These are phyloP conservation scores for Euzophera pinguis DNA, from an alignment of 2,888 invertebrate species.

Conservation along the genomic window DNA sequence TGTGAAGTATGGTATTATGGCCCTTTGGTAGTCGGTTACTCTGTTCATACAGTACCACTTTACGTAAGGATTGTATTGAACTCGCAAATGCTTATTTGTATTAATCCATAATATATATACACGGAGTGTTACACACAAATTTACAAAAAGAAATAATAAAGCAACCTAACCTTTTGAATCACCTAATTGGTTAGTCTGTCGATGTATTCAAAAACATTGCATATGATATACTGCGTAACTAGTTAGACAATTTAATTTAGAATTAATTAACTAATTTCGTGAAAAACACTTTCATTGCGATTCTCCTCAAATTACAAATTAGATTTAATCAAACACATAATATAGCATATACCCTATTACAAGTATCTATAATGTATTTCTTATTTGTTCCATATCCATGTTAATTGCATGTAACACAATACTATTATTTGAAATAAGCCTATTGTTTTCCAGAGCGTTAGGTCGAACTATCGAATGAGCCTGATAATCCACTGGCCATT, in stretches of 20 bases:
- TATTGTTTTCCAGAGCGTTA: constrained; percentile 45
- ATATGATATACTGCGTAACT: too few relatives aligned
- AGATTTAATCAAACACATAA: neutral
- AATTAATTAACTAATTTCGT: neutral
- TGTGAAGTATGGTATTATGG: too few relatives aligned
- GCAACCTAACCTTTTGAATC: too few relatives aligned
- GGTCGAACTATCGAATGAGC: constrained; percentile 50
- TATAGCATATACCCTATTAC: neutral
- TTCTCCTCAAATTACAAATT: neutral
- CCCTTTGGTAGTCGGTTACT: too few relatives aligned
- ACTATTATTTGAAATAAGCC: constrained; percentile 46
- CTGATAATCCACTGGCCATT: constrained; percentile 62
- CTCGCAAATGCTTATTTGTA: too few relatives aligned
- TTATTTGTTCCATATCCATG: constrained; percentile 18
- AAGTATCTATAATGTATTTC: neutral
- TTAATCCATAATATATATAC: too few relatives aligned
- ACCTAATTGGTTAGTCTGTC: too few relatives aligned
- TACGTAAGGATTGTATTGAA: too few relatives aligned
- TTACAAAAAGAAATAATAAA: too few relatives aligned
- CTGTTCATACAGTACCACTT: too few relatives aligned
- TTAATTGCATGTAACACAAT: constrained; percentile 40
- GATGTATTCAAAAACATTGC: too few relatives aligned
- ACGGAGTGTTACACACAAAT: too few relatives aligned
- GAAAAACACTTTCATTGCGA: neutral
- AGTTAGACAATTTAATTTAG: neutral